Percentiles rank a stretch among this genome's conserved stretches.
phyloP scores from a whole-genome alignment of 2,113 vertebrate genomes.

The Rousettus leschenaultii region DNA sequence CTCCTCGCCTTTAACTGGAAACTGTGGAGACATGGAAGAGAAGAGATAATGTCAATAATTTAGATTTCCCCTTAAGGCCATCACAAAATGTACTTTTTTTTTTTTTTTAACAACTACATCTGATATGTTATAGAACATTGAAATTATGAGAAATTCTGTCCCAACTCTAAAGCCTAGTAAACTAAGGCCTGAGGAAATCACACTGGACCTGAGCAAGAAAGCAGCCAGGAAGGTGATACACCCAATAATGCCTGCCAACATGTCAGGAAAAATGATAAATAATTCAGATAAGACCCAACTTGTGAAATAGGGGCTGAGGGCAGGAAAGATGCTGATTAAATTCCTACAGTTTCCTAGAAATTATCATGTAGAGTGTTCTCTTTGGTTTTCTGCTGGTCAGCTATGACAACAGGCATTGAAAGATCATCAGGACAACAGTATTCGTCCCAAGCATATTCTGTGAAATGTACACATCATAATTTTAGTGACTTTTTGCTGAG shows the following conservation, averaged over 20 bases:
- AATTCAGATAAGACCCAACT: neutral
- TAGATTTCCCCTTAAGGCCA: neutral
- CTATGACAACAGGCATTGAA: neutral
- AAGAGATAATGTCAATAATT: neutral
- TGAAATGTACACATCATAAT: neutral
- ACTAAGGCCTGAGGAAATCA: neutral
- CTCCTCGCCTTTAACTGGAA: neutral
- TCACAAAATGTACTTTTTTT: neutral
- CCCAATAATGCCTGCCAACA: neutral
- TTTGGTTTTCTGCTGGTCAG: neutral
- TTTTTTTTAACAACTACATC: neutral
- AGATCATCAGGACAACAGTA: neutral
- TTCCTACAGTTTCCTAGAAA: neutral
- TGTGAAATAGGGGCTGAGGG: neutral
- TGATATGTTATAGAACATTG: neutral
- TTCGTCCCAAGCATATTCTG: fast-evolving
- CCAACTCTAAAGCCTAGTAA: neutral
- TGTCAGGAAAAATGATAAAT: neutral
- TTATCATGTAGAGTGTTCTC: neutral
- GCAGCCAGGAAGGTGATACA: fast-evolving
- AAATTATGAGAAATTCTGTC: neutral
- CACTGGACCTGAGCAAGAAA: too few relatives aligned
- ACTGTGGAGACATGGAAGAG: neutral
- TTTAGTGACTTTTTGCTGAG: neutral
- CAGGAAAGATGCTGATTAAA: neutral